Evolutionary conservation across 2,888 invertebrate species (phyloP).

Genomic region (Heliconius aoede): DNA sequence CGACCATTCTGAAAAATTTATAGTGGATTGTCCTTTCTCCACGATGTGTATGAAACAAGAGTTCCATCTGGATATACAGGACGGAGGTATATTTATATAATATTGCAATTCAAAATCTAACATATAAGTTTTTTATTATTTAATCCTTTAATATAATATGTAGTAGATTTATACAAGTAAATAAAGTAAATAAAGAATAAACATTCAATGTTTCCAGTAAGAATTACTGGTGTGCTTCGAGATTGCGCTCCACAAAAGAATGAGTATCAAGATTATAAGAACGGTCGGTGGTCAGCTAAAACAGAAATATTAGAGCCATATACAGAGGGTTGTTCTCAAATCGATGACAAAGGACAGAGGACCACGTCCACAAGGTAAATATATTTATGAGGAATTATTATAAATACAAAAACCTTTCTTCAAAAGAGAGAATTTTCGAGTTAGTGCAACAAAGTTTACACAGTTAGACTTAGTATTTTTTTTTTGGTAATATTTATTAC

Average conservation of each 20-base stretch:
- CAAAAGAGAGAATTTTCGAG: background rate
- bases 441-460: background rate
- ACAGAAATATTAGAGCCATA: constrained; percentile 88
- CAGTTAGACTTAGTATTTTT: background rate
- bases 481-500: background rate
- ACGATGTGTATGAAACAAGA: constrained; percentile 93
- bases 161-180: too few species aligned
- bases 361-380: constrained; percentile 81
- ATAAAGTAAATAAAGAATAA: background rate
- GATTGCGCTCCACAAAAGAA: constrained; percentile 91
- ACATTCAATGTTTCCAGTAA: constrained; percentile 71
- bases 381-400: constrained; percentile 7
- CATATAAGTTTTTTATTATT: background rate
- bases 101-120: background rate
- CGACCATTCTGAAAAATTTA: constrained; percentile 87
- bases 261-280: constrained; percentile 84
- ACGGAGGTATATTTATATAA: constrained; percentile 84
- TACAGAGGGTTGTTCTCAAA: constrained; percentile 86
- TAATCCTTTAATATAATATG: background rate
- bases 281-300: constrained; percentile 86
- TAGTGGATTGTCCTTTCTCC: constrained; percentile 90
- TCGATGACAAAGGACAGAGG: constrained; percentile 86
- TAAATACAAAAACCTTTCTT: background rate
- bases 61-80: constrained; percentile 85
- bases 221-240: constrained; percentile 84